Evolutionary conservation across 2,888 invertebrate species (phyloP).

Genomic region (Anarsia innoxiella): DNA sequence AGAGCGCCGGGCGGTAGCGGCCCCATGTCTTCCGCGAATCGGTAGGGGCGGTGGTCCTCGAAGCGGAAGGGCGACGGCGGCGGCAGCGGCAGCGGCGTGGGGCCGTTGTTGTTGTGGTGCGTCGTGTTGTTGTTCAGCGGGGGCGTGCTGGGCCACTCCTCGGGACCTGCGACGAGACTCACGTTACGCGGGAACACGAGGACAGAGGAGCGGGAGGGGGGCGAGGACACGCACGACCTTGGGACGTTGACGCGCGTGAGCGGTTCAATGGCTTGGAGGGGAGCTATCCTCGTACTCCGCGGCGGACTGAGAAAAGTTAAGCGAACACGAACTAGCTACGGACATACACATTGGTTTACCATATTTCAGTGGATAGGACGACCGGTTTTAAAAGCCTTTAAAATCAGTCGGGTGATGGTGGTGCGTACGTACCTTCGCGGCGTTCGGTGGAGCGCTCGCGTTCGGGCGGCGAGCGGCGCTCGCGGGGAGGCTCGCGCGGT

Average conservation of each 20-base stretch:
- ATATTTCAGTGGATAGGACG: neutral
- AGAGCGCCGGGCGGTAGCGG: conserved; percentile 85
- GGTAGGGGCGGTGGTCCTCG: conserved; percentile 87
- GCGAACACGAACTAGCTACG: conserved; percentile 65
- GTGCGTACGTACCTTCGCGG: conserved; percentile 39
- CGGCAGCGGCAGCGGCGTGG: conserved; percentile 62
- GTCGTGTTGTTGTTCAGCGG: conserved; percentile 74
- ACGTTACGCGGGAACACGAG: conserved; percentile 83
- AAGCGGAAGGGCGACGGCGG: conserved; percentile 83
- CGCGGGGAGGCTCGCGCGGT: conserved; percentile 17
- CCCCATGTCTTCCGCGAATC: conserved; percentile 89
- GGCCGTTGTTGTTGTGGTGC: conserved; percentile 73
- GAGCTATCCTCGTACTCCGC: conserved; percentile 58
- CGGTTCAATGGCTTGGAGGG: conserved; percentile 49
- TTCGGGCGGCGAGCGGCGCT: conserved; percentile 32
- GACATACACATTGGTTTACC: conserved; percentile 40
- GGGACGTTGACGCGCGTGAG: conserved; percentile 58
- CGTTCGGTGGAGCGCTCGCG: conserved; percentile 29
- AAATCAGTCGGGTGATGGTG: neutral
- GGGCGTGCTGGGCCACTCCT: conserved; percentile 67
- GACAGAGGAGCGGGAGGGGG: conserved; percentile 69
- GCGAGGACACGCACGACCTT: conserved; percentile 43
- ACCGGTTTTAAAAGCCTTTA: neutral
- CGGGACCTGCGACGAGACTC: conserved; percentile 69
- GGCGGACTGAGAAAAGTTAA: conserved; percentile 44